Percentiles rank a stretch among this genome's conserved stretches.
Evolutionary conservation across 2,888 invertebrate genomes (phyloP).

Genomic region (Melinaea menophilus): DNA sequence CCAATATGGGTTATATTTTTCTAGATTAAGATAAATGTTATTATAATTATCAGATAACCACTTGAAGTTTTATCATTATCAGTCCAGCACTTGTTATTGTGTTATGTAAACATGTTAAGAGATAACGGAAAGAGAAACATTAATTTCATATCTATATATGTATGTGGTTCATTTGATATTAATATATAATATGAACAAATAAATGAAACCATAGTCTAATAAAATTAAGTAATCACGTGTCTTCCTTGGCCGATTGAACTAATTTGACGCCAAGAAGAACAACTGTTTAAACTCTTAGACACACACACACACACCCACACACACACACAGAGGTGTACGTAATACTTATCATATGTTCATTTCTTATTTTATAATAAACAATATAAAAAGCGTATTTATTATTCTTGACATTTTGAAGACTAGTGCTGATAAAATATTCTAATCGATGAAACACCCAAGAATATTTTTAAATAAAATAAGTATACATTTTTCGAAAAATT

Average conservation of each 20-base stretch:
- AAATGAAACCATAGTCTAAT: conserved; percentile 1
- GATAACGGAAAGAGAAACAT: conserved; percentile 10
- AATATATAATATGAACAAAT: neutral
- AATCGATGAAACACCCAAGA: too few relatives aligned
- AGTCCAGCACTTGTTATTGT: conserved; percentile 22
- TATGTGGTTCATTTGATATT: neutral
- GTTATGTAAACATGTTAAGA: conserved; percentile 19
- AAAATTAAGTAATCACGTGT: conserved; percentile 8
- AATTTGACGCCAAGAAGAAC: conserved; percentile 14
- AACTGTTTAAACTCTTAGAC: neutral
- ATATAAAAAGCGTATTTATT: too few relatives aligned
- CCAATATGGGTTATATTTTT: conserved; percentile 5
- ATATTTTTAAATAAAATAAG: too few relatives aligned
- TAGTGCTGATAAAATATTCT: too few relatives aligned
- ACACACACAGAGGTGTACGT: too few relatives aligned
- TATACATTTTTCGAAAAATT: too few relatives aligned
- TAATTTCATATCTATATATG: too few relatives aligned
- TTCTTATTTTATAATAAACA: too few relatives aligned
- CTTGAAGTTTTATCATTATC: conserved; percentile 25
- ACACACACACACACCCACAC: too few relatives aligned
- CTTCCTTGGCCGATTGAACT: conserved; percentile 35
- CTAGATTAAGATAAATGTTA: conserved; percentile 11
- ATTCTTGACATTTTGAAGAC: too few relatives aligned
- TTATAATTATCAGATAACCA: conserved; percentile 23
- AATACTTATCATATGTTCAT: too few relatives aligned